Evolutionary conservation across 2,797 vertebrate species (phyloP).

Genomic region (Sebastes oblongus): DNA sequence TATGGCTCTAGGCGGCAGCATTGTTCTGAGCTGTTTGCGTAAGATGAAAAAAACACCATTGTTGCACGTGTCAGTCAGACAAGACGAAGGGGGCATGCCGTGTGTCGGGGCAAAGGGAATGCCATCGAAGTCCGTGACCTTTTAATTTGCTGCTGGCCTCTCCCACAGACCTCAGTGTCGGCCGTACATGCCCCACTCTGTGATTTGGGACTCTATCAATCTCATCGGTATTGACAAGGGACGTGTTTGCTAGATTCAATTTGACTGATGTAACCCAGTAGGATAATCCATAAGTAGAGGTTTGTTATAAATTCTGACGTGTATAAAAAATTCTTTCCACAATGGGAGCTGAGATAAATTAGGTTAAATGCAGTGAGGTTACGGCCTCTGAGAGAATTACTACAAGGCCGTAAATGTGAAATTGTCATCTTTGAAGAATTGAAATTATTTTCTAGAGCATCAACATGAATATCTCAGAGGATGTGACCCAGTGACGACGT

Average conservation of each 20-base stretch:
- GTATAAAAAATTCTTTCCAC: slow-evolving; percentile 21
- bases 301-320: slow-evolving; percentile 28
- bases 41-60: slow-evolving; percentile 62
- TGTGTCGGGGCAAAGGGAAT: slow-evolving; percentile 67
- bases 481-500: slow-evolving; percentile 42
- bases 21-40: slow-evolving; percentile 74
- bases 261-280: slow-evolving; percentile 32
- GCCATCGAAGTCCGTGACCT: slow-evolving; percentile 65
- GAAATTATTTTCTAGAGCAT: slow-evolving; percentile 49
- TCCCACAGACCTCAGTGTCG: slow-evolving; percentile 71
- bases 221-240: slow-evolving; percentile 48
- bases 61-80: slow-evolving; percentile 74
- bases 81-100: slow-evolving; percentile 52
- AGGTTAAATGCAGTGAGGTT: slow-evolving; percentile 50
- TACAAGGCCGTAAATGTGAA: slow-evolving; percentile 34
- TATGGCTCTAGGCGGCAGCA: slow-evolving; percentile 74
- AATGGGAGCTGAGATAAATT: slow-evolving; percentile 33
- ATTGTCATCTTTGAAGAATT: slow-evolving; percentile 56
- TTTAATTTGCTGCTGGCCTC: slow-evolving; percentile 73
- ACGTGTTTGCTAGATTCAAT: slow-evolving; percentile 28
- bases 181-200: slow-evolving; percentile 37
- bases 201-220: slow-evolving; percentile 49
- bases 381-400: slow-evolving; percentile 39
- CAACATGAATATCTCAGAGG: slow-evolving; percentile 45
- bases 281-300: slow-evolving; percentile 23